Base-by-base conservation (phyloP, 1,140 invertebrate genomes). In the Bombus difficillimus region DNA sequence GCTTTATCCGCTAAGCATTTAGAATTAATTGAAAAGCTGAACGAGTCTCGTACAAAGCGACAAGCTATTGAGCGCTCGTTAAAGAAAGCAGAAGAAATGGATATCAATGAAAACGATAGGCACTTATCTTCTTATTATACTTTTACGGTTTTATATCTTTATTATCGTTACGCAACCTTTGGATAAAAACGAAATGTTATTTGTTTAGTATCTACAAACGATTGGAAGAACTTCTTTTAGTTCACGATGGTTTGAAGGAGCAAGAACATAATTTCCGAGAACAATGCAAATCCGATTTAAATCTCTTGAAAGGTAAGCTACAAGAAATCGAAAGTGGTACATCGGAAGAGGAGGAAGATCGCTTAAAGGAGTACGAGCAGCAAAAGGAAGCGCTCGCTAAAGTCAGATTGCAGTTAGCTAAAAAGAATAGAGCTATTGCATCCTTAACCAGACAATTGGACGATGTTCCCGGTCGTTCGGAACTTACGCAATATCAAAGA, bases 401-500 rank as follows among this genome's bases (percentile, higher is more conserved):
- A 75, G 95, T 96, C 72, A 96, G 96, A 91, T 92, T 97, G 79
- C 96, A 97, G 90, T 91, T 98, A 28, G 98, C 98, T 0, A 97
- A 98, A 86, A 97, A 97, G 88, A 99, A 98, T 94, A 96, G 98
- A 83, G 97, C 98, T 83, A 97, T 99, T 69, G 96, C 98, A 3
- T 95, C 96, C 3, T 96, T 98, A 87, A 97, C 97, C 92, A 95
- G 97, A 86, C 98, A 97, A 94, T 96, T 98, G 68, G 99, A 99
- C 94, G 98, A 98, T 91, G 97, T 99, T 78, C 99, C 99, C 0
- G 97, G 98, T 53, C 96, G 98, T 89, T 98, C 98, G 1, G 99
- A 99, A 95, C 95, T 99, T 34, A 97, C 98, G 72, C 99, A 99
- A 93, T 99, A 99, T 95, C 98, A 99, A 93, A 96, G 98, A 91